Percentiles rank a stretch among this genome's conserved stretches.
These are phyloP conservation scores for Heliothis virescens DNA, from an alignment of 1,140 invertebrate genomes.

Conservation along the genomic window DNA sequence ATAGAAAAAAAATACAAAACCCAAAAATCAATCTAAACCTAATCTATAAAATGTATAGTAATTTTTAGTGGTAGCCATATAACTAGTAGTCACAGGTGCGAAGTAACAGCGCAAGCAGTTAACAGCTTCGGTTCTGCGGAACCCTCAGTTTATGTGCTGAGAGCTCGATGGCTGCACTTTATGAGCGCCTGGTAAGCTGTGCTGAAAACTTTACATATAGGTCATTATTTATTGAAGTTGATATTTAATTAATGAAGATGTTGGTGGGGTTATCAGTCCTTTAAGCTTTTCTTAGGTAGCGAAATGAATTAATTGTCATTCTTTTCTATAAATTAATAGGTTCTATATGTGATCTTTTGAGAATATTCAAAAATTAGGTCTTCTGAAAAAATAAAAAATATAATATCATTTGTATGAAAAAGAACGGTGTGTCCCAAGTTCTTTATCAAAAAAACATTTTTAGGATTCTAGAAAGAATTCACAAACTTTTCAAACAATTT, in stretches of 20 bases:
- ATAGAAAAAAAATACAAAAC: neutral
- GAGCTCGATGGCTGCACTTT: conserved; percentile 22
- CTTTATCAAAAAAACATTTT: too few relatives aligned
- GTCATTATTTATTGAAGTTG: too few relatives aligned
- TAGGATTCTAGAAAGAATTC: neutral
- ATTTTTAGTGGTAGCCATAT: conserved; percentile 4
- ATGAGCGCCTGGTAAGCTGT: neutral
- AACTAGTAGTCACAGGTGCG: conserved; percentile 6
- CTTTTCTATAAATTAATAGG: too few relatives aligned
- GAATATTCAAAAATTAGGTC: too few relatives aligned
- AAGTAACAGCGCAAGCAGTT: conserved; percentile 8
- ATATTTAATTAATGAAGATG: neutral
- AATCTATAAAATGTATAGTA: neutral
- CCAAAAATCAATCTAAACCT: neutral
- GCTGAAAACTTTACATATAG: neutral
- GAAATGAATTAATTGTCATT: too few relatives aligned
- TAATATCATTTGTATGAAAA: too few relatives aligned
- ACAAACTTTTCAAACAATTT: neutral
- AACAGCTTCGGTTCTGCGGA: conserved; percentile 23
- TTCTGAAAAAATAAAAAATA: too few relatives aligned
- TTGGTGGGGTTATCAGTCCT: too few relatives aligned
- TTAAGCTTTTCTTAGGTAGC: too few relatives aligned
- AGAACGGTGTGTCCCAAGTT: neutral
- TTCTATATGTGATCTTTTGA: too few relatives aligned
- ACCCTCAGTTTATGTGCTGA: conserved; percentile 14